A percentile compares a stretch with the other conserved stretches of the same genome.
Conservation (phyloP, 2,113 vertebrate species). For the Conger conger region DNA sequence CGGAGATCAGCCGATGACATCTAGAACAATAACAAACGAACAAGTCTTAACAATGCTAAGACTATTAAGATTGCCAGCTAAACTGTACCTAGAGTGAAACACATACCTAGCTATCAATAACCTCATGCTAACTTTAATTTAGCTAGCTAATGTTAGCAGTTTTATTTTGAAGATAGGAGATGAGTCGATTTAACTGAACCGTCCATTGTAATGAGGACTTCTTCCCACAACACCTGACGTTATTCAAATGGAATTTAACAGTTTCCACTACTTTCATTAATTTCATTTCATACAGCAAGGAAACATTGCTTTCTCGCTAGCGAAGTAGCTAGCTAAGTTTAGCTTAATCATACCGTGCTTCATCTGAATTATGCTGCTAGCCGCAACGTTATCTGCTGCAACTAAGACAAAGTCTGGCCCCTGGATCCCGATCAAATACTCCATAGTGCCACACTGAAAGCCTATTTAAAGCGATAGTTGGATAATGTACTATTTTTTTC, state of each 20-base stretch:
- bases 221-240: not conserved
- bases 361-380: conserved; percentile 92
- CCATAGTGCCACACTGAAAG: conserved; percentile 66
- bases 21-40: not conserved
- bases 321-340: conserved; percentile 33
- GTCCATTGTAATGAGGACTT: not conserved
- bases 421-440: conserved; percentile 92
- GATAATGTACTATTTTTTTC: not conserved
- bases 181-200: not conserved
- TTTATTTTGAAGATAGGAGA: not conserved
- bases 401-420: conserved; percentile 90
- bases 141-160: not conserved
- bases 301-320: not conserved
- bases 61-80: not conserved
- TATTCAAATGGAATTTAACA: not conserved
- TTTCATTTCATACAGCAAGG: not conserved
- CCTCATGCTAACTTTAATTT: not conserved
- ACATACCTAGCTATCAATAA: not conserved
- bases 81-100: not conserved
- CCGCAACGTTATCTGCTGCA: conserved; percentile 87
- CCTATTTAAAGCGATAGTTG: not conserved
- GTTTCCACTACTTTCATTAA: not conserved
- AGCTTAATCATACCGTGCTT: conserved; percentile 82
- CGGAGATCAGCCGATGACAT: not conserved
- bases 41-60: not conserved